Evolutionary conservation across 2,888 invertebrate genomes (phyloP).

Genomic region (Melinaea marsaeus): DNA sequence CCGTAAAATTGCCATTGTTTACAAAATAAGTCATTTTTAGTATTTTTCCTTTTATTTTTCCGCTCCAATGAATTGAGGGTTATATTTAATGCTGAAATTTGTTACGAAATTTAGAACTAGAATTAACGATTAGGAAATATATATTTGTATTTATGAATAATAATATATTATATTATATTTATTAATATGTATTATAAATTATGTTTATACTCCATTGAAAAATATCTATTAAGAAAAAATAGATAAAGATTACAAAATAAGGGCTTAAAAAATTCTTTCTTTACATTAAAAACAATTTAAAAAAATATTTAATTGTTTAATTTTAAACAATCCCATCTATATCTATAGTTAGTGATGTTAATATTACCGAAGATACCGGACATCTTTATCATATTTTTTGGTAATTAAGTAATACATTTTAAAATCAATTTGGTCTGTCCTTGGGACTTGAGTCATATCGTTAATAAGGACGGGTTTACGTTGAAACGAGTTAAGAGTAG

Average conservation of each 20-base stretch:
- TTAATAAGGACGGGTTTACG: constrained; percentile 24
- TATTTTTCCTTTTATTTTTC: constrained; percentile 29
- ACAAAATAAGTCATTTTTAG: constrained; percentile 64
- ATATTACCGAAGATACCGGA: not conserved
- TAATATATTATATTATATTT: not conserved
- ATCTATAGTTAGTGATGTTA: too few species aligned
- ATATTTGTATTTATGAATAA: not conserved
- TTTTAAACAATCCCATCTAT: too few species aligned
- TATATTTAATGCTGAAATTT: constrained; percentile 20
- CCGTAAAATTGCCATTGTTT: constrained; percentile 73
- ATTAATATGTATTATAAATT: too few species aligned
- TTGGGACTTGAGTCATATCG: constrained; percentile 21
- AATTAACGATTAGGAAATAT: not conserved
- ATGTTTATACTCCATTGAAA: too few species aligned
- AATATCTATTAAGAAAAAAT: too few species aligned
- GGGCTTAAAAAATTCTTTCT: too few species aligned
- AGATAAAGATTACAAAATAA: too few species aligned
- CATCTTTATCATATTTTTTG: not conserved
- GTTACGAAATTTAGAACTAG: constrained; percentile 12
- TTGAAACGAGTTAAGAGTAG: constrained; percentile 25
- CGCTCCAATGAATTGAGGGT: constrained; percentile 32
- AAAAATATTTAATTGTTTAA: too few species aligned
- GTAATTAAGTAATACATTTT: constrained; percentile 11
- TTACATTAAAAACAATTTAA: too few species aligned
- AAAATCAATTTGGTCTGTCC: constrained; percentile 26